Percentiles rank a stretch among this genome's conserved stretches.
Conservation (phyloP, 2,888 invertebrate species). For the Zaprionus bogoriensis region DNA sequence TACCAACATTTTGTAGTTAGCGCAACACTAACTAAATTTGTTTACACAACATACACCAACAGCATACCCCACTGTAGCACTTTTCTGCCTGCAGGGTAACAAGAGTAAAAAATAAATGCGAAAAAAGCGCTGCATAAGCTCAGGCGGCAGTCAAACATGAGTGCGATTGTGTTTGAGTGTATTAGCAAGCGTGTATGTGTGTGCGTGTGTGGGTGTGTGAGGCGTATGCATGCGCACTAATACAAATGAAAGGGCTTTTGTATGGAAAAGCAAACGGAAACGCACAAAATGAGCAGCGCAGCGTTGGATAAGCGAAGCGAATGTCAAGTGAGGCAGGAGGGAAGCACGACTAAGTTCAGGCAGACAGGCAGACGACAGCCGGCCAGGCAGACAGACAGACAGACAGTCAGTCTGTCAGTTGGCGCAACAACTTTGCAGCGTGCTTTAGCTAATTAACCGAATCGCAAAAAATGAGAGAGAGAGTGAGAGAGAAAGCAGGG, state of each 20-base stretch:
- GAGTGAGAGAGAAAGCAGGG: not conserved
- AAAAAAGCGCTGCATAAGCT: slow-evolving; percentile 55
- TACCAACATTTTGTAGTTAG: too few species aligned
- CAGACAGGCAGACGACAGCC: slow-evolving; percentile 6
- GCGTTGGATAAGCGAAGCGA: slow-evolving; percentile 26
- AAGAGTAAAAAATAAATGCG: slow-evolving; percentile 16
- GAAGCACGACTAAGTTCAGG: not conserved
- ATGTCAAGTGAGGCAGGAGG: not conserved
- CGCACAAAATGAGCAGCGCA: slow-evolving; percentile 42
- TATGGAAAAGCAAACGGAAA: slow-evolving; percentile 40
- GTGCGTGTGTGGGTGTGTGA: slow-evolving; percentile 6
- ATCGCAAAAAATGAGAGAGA: not conserved
- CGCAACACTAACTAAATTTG: too few species aligned
- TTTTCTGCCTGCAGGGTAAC: not conserved
- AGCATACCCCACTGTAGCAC: not conserved
- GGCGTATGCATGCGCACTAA: slow-evolving; percentile 35
- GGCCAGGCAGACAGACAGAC: not conserved
- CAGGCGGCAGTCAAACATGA: slow-evolving; percentile 47
- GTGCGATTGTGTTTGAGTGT: slow-evolving; percentile 37
- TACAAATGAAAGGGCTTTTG: slow-evolving; percentile 63
- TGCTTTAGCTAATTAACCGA: slow-evolving; percentile 39
- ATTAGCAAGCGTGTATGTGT: slow-evolving; percentile 16
- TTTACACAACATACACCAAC: too few species aligned
- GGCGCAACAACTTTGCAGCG: slow-evolving; percentile 13
- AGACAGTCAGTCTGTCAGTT: not conserved